Conservation (phyloP, 35 echinoderm and acorn worm genomes). For the Ophiothrix spiculata region DNA sequence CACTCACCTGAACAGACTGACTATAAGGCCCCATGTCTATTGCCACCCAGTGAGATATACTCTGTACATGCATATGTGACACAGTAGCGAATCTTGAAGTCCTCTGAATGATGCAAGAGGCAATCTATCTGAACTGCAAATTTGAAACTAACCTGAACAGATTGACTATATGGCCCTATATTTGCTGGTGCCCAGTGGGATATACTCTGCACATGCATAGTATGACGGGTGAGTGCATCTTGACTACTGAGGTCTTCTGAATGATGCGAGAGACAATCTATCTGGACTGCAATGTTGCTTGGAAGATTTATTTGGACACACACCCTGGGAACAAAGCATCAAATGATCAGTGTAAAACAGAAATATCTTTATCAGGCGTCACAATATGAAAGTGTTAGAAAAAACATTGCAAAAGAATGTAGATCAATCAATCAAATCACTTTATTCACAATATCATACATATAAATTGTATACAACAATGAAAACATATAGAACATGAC, state of each 20-base stretch:
- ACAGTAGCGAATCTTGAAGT: background rate
- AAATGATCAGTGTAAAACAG: too few species aligned
- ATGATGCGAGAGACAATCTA: constrained; percentile 77
- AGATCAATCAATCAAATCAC: too few species aligned
- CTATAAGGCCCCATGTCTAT: constrained; percentile 88
- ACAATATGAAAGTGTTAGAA: too few species aligned
- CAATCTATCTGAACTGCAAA: constrained; percentile 67
- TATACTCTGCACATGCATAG: constrained; percentile 94
- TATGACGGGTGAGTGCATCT: constrained; percentile 31
- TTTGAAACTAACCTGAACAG: constrained; percentile 61
- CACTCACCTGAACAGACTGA: constrained; percentile 16
- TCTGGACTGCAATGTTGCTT: constrained; percentile 33
- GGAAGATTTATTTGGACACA: constrained; percentile 66
- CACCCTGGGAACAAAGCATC: constrained; percentile 60
- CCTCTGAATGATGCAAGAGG: constrained; percentile 47
- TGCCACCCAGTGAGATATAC: constrained; percentile 95
- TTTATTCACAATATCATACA: too few species aligned
- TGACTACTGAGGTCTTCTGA: background rate
- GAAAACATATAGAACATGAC: too few species aligned
- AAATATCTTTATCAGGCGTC: too few species aligned
- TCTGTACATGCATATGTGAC: constrained; percentile 76
- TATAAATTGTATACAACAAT: too few species aligned
- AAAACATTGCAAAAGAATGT: too few species aligned
- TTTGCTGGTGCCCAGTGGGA: constrained; percentile 99
- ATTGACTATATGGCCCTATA: constrained; percentile 89